Evolutionary conservation across 2,888 invertebrate species (phyloP).

Genomic region (Drosophila helvetica): DNA sequence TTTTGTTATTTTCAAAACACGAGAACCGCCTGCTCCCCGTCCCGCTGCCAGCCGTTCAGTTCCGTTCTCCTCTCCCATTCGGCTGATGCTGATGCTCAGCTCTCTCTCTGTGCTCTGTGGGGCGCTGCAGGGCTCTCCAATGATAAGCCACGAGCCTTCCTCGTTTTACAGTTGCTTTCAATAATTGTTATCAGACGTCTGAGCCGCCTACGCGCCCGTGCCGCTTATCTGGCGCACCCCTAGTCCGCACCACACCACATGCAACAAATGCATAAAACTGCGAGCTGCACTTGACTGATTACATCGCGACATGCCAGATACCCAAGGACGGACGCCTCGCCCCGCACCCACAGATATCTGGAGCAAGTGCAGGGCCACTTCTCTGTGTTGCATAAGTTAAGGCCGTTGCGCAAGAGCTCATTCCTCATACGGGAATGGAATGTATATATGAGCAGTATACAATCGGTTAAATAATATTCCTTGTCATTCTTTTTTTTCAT

Average conservation of each 20-base stretch:
- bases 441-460: not conserved
- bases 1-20: conserved; percentile 64
- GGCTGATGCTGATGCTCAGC: conserved; percentile 29
- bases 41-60: not conserved
- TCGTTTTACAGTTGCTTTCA: conserved; percentile 4
- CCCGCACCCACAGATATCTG: conserved; percentile 12
- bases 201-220: conserved; percentile 10
- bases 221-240: conserved; percentile 19
- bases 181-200: conserved; percentile 14
- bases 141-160: not conserved
- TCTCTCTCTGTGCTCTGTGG: not conserved
- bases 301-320: conserved; percentile 1
- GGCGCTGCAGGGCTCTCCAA: not conserved
- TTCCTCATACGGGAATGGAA: not conserved
- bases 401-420: conserved; percentile 7
- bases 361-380: conserved; percentile 42
- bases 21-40: conserved; percentile 13
- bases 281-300: conserved; percentile 43
- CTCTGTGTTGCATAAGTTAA: not conserved
- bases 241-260: not conserved
- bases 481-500: no score
- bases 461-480: not conserved
- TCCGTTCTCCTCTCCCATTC: conserved; percentile 37
- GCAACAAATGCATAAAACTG: conserved; percentile 12
- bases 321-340: no score